phyloP scores from a whole-genome alignment of 2,113 vertebrate species.

The Saccopteryx bilineata region DNA sequence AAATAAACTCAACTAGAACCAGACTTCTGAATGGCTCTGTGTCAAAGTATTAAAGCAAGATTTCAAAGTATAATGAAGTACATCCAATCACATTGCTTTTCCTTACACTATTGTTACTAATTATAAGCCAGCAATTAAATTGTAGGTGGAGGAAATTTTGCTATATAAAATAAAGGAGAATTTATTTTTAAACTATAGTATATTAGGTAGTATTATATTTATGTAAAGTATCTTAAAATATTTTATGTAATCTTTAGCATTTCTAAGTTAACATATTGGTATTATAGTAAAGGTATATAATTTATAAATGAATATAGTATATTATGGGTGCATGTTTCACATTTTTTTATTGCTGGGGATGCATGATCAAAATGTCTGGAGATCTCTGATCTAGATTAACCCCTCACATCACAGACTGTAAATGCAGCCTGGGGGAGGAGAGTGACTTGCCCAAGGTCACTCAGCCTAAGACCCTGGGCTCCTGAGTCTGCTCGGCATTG shows the following conservation, averaged over 20 bases:
- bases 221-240: neutral
- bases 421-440: neutral
- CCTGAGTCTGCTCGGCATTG: neutral
- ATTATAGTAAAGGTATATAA: neutral
- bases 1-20: constrained; percentile 47
- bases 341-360: neutral
- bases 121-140: neutral
- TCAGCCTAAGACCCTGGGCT: neutral
- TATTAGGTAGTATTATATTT: neutral
- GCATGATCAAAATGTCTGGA: neutral
- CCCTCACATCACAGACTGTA: neutral
- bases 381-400: neutral
- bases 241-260: neutral
- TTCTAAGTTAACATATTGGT: neutral
- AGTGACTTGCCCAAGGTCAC: neutral
- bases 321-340: neutral
- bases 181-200: neutral
- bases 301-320: neutral
- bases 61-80: constrained; percentile 19
- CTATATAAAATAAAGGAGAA: neutral
- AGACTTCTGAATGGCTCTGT: neutral
- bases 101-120: neutral
- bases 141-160: neutral
- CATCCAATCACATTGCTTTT: neutral
- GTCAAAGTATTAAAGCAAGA: constrained; percentile 48